Evolutionary conservation across 2,113 vertebrate genomes (phyloP), one percentile per base, ranked within the genome.

Genomic region (Phyllostomus discolor): DNA sequence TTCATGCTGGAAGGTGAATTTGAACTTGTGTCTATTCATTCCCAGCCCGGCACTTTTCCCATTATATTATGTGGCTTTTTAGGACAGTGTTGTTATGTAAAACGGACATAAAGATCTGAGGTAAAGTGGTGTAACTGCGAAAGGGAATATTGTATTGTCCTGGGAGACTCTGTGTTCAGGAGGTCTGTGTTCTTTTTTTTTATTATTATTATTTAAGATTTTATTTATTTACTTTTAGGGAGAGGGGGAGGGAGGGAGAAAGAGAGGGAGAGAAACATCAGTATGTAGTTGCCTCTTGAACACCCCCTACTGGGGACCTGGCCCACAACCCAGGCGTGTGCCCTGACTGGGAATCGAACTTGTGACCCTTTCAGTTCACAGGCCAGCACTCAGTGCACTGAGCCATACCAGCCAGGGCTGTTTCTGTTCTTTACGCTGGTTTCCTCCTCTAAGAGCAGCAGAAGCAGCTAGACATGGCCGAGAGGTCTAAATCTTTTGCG

Each of bases 401-500:
- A 59, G 57, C 57, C 57, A 59, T 8, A 59, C 22, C 8, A 59
- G 57, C 57, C 22, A 24, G 57, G 4, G 26, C 59, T n/a, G 64
- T 7, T 50, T 78, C 33, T 35, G 8, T 78, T 38, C 46, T 75
- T 82, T 46, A 16, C 57, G n/a, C 22, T 22, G 5, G 12, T 79
- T 54, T 70, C 46, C 8, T 88, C 17, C 33, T 54, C 97, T 43
- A 28, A 64, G 9, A 57, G 57, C 19, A 4, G 33, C 69, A 78
- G 66, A 4, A 4, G 26, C 70, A 59, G 31, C 90, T 14, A 50
- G 67, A 84, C 50, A 4, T 7, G 33, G 41, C 88, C 35, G 20
- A 46, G 76, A 76, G 26, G 54, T 80, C 43, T 98, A 31, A 97
- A 91, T 93, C 59, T 78, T 91, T 5, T 31, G 80, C 82, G 0